Evolutionary conservation across 2,113 vertebrate genomes (phyloP), one percentile per base, ranked within the genome.

Genomic region (Poecilia latipinna): DNA sequence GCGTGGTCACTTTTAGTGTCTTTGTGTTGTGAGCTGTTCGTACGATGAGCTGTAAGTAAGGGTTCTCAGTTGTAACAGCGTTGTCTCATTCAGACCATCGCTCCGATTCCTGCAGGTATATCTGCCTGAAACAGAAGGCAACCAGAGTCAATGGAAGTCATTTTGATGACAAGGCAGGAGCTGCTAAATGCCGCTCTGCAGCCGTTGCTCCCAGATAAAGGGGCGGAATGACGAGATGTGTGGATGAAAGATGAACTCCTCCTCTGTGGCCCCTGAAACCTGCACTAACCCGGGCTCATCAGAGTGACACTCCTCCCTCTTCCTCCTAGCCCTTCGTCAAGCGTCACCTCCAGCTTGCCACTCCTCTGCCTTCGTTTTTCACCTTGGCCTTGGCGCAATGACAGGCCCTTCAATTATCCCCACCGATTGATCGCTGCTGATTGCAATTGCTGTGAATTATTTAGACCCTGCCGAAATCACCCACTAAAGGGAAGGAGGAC

Each of bases 401-500:
- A 90, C 91, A 87, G 85, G 86, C 78, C 87, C 87, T 85, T 92
- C 89, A 93, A 93, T 91, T 93, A 94, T 91, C 85, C 68, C 75
- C 65, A 8, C 74, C 79, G 29, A 93, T 93, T 91, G 93, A 94
- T 92, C 82, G 80, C 82, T 68, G 80, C 86, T 89, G 91, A 91
- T 93, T 94, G 88, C 84, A 79, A 88, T 92, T 89, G 89, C 86
- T 11, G 85, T 90, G 86, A 93, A 93, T 93, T 91, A 94, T 95
- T 94, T 92, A 91, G 88, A 90, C 85, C 89, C 91, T 77, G 78
- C 88, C 72, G 84, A 86, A 92, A 90, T 83, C 80, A 78, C 85
- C 77, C 28, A 19, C 69, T 68, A 57, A 84, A 79, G 65, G 70
- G 80, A 78, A 66, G 70, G 37, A 64, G 68, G 32, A 63, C 1